Conservation (phyloP, 2,888 invertebrate species). For the Aleiodes leptofemur region DNA sequence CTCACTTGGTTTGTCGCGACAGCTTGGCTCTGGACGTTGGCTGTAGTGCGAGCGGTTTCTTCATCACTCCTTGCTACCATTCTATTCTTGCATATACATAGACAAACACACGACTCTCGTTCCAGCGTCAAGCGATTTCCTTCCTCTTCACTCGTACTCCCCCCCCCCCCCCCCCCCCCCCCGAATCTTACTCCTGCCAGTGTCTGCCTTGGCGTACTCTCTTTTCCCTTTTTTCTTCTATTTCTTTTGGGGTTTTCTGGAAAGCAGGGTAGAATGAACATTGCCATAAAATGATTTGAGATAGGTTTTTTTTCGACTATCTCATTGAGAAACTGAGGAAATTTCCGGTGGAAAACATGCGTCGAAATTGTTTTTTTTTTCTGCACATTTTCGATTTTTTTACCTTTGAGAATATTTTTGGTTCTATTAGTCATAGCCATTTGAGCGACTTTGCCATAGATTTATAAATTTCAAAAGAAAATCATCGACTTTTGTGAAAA, state of each 20-base stretch:
- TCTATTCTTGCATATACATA: background rate
- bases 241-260: background rate
- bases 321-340: too few relatives aligned
- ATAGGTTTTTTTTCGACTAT: too few relatives aligned
- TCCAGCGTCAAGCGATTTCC: conserved; percentile 36
- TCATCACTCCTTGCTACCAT: conserved; percentile 16
- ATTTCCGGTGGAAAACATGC: too few relatives aligned
- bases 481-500: too few relatives aligned
- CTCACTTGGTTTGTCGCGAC: conserved; percentile 38
- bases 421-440: too few relatives aligned
- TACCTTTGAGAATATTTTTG: too few relatives aligned
- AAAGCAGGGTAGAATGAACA: background rate
- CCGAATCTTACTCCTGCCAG: conserved; percentile 2
- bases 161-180: background rate
- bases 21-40: conserved; percentile 46
- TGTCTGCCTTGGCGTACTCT: conserved; percentile 12
- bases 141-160: conserved; percentile 34
- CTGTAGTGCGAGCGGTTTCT: conserved; percentile 40
- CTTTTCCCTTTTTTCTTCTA: conserved; percentile 16
- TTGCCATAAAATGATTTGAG: background rate
- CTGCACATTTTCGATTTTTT: too few relatives aligned
- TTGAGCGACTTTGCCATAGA: too few relatives aligned
- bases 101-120: conserved; percentile 7
- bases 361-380: too few relatives aligned
- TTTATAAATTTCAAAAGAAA: too few relatives aligned